A percentile compares a stretch with the other conserved stretches of the same genome.
Conservation (phyloP, 1,140 invertebrate species). For the Palaemon carinicauda region DNA sequence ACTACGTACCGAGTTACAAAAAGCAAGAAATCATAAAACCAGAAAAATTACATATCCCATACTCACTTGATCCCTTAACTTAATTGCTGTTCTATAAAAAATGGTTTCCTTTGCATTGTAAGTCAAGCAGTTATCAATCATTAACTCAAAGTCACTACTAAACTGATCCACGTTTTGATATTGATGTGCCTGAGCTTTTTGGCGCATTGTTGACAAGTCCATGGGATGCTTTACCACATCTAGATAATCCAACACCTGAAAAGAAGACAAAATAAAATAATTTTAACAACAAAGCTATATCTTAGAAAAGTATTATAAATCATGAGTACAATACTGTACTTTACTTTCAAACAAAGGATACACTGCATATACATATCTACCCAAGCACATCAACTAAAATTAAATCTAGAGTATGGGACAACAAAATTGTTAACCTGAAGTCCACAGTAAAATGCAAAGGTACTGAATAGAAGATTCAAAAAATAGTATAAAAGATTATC, state of each 20-base stretch:
- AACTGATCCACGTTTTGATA: constrained; percentile 83
- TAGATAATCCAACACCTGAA: constrained; percentile 87
- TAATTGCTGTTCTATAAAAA: constrained; percentile 77
- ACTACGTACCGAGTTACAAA: no score
- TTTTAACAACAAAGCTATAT: background rate
- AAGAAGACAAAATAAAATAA: background rate
- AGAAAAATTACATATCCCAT: background rate
- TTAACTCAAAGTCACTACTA: constrained; percentile 89
- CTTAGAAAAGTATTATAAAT: no score
- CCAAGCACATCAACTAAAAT: no score
- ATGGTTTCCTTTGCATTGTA: constrained; percentile 94
- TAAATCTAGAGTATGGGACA: no score
- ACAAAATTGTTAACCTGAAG: no score
- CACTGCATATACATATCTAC: no score
- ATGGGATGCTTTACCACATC: constrained; percentile 93
- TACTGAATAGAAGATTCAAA: no score
- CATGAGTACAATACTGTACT: no score
- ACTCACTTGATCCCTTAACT: constrained; percentile 58
- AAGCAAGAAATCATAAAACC: background rate
- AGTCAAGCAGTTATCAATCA: constrained; percentile 92
- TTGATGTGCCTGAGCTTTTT: constrained; percentile 78
- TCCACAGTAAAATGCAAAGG: no score
- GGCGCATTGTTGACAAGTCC: constrained; percentile 93
- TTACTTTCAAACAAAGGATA: no score
- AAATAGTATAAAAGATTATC: no score